A percentile compares a stretch with the other conserved stretches of the same genome.
Conservation (phyloP, 2,797 vertebrate species). For the Erethizon dorsatum region DNA sequence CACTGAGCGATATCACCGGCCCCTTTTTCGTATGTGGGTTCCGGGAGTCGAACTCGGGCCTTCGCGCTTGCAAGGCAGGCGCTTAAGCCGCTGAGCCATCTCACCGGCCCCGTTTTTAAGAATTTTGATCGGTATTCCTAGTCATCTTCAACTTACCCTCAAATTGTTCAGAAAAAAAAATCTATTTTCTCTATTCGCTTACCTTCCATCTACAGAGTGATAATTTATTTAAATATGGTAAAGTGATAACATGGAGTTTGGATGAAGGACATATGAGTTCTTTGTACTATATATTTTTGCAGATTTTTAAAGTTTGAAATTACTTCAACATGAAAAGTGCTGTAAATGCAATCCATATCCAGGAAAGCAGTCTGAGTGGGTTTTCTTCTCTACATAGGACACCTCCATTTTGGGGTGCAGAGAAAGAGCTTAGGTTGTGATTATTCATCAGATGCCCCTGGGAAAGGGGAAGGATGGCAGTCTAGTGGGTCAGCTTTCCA, state of each 20-base stretch:
- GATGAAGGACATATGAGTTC: not conserved
- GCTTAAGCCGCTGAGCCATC: no score
- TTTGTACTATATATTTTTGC: not conserved
- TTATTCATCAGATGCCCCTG: not conserved
- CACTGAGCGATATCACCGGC: no score
- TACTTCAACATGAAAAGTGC: not conserved
- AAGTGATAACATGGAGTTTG: not conserved
- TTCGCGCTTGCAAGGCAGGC: no score
- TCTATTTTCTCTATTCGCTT: not conserved
- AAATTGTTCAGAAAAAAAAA: not conserved
- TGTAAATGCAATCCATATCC: not conserved
- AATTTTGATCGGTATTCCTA: not conserved
- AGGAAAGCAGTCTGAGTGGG: not conserved
- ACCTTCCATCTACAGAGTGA: not conserved
- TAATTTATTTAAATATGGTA: not conserved
- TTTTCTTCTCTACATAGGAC: not conserved
- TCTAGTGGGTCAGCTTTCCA: not conserved
- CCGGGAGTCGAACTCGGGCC: no score
- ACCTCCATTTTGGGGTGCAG: not conserved
- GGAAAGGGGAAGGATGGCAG: not conserved
- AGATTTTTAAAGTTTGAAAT: not conserved
- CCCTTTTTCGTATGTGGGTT: no score
- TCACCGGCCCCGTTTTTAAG: not conserved
- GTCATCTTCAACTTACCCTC: conserved; percentile 15
- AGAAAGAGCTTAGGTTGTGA: not conserved